Conservation (phyloP, 2,113 vertebrate genomes). For the Corvus hawaiiensis region DNA sequence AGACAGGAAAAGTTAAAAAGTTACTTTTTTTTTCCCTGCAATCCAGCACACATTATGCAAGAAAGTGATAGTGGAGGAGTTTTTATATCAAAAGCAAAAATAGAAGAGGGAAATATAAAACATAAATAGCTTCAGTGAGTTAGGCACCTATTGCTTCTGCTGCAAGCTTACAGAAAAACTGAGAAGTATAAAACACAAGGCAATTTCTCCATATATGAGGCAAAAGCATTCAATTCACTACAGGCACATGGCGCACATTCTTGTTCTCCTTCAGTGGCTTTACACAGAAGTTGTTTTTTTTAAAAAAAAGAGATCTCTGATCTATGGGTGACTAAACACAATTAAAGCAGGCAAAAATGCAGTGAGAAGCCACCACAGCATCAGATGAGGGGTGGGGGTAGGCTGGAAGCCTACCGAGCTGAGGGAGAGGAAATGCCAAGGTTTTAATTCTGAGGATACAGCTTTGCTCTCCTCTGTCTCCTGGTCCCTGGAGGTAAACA, state of each 20-base stretch:
- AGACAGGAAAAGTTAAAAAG: background rate
- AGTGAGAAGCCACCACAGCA: background rate
- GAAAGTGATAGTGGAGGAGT: background rate
- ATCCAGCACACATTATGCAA: background rate
- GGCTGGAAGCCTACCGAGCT: accelerated
- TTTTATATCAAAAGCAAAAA: background rate
- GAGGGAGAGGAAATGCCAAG: background rate
- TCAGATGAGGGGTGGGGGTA: background rate
- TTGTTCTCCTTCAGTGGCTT: background rate
- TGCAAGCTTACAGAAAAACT: background rate
- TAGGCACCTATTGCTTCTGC: background rate
- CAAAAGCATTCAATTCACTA: background rate
- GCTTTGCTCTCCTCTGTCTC: background rate
- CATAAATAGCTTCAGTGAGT: background rate
- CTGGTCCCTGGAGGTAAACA: background rate
- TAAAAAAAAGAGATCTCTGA: background rate
- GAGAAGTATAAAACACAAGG: background rate
- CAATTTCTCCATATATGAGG: background rate
- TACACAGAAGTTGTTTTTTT: background rate
- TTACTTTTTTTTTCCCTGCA: background rate
- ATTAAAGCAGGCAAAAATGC: background rate
- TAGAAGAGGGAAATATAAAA: background rate
- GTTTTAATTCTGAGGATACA: background rate
- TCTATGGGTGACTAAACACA: background rate
- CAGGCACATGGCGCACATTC: background rate